Base-by-base conservation (phyloP, 2,888 invertebrate genomes). In the Lasioglossum vierecki region DNA sequence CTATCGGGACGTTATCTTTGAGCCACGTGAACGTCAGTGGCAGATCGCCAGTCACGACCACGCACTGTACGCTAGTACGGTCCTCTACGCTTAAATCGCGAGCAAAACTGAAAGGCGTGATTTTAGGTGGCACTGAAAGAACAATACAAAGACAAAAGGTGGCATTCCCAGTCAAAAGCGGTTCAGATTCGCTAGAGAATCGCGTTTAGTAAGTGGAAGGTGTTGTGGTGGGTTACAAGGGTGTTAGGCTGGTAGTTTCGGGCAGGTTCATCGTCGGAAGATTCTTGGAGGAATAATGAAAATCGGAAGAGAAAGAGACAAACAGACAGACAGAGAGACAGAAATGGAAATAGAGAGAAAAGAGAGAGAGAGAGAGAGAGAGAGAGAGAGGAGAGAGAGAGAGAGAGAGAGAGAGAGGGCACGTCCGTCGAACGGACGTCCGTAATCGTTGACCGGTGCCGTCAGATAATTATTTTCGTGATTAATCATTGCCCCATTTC, bases 91-190 rank as follows among this genome's bases (percentile, higher is more conserved):
- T 96, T 93, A 96, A 95, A 95, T 96, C 96, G 93, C 96, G 96
- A 92, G 96, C 96, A 95, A 97, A 97, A 93, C 95, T 95, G 95
- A 97, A 97, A 93, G 96, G 96, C 94, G 96, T 96, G 94, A 96
- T 96, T 95, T 96, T 96, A 93, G 96, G 96, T 92, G 96, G 96
- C 94, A 96, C 96, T 96, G 95, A 93, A 94, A 91, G 92, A 88
- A 93, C 91, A 92, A 92, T 88, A 93, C 89, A 93, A 88, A 92
- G 89, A 90, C 89, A 90, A 88, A 80, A 89, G 88, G 89, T 92
- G 90, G 92, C 92, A 92, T 92, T 92, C 92, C 73, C 92, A 91
- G 84, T 90, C 84, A 89, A 91, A 70, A 90, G 88, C 88, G 85
- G 88, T 90, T 88, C 78, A 87, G 80, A 85, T 84, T 82, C 80